Evolutionary conservation across 1,140 invertebrate species (phyloP), one percentile per base, ranked within the genome.

Genomic region (Bombyx mandarina): DNA sequence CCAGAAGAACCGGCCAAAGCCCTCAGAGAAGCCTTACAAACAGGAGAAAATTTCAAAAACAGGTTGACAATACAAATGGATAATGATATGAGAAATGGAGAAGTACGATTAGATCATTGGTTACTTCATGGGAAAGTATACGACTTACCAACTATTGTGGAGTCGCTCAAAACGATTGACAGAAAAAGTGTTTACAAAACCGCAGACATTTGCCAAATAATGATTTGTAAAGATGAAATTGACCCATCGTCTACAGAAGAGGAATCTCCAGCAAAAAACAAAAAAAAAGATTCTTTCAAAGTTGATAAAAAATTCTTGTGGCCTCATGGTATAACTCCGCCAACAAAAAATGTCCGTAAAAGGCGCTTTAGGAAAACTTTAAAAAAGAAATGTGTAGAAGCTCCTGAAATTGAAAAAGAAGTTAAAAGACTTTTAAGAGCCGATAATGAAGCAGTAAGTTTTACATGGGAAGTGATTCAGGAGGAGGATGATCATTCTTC

Each of bases 321-420:
- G 91, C 96, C 96, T 5, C 97, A 99, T 89, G 97, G 97, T 45
- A 90, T 99, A 18, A 97, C 97, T 6, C 96, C 97, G 3, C 96
- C 98, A 3, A 89, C 97, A 26, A 99, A 99, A 88, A 99, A 99
- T 90, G 96, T 98, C 0, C 90, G 97, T 18, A 96, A 95, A 67
- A 90, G 96, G 63, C 90, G 98, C 65, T 99, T 99, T 75, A 91
- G 98, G 48, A 98, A 99, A 89, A 98, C 97, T 0, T 87, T 99
- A 10, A 97, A 97, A 75, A 99, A 99, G 86, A 99, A 99, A 70
- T 97, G 96, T 87, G 94, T 97, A 1, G 98, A 99, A 88, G 96
- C 97, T 51, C 97, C 97, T 1, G 98, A 99, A 89, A 98, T 99
- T 68, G 98, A 99, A 79, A 99, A 99, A 84, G 98, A 99, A 90